Conservation (phyloP, 2,113 vertebrate species). For the Hemiprocne comata region DNA sequence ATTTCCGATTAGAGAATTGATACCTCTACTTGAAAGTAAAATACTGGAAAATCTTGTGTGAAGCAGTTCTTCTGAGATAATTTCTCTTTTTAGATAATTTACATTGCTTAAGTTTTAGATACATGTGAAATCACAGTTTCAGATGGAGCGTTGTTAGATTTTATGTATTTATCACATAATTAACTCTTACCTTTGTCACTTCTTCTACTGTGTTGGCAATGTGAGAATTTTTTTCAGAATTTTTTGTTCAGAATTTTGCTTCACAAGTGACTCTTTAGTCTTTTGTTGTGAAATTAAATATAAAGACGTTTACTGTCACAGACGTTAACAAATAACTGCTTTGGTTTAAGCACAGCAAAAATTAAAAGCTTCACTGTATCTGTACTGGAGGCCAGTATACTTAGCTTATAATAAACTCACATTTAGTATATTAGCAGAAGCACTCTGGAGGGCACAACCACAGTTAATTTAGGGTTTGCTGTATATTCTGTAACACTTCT, state of each 20-base stretch:
- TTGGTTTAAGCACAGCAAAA: not conserved
- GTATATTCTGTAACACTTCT: not conserved
- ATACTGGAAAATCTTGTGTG: not conserved
- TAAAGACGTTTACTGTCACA: not conserved
- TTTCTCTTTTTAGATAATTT: not conserved
- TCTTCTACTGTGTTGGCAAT: not conserved
- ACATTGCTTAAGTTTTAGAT: not conserved
- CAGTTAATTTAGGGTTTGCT: not conserved
- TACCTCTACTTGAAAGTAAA: not conserved
- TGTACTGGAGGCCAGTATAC: not conserved
- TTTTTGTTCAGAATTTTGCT: too few relatives aligned
- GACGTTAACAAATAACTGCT: not conserved
- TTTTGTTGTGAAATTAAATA: not conserved
- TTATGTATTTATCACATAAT: not conserved
- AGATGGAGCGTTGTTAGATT: not conserved
- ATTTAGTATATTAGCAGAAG: not conserved
- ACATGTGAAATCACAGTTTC: not conserved
- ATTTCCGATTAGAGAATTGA: not conserved
- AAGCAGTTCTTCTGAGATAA: not conserved
- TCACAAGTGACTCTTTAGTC: not conserved
- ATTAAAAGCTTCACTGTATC: not conserved
- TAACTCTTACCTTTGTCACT: not conserved
- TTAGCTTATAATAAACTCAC: not conserved
- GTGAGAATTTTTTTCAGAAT: not conserved
- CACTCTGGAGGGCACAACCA: not conserved